Evolutionary conservation across 1,140 invertebrate species (phyloP), one percentile per base, ranked within the genome.

Genomic region (Chironomus striatipennis): DNA sequence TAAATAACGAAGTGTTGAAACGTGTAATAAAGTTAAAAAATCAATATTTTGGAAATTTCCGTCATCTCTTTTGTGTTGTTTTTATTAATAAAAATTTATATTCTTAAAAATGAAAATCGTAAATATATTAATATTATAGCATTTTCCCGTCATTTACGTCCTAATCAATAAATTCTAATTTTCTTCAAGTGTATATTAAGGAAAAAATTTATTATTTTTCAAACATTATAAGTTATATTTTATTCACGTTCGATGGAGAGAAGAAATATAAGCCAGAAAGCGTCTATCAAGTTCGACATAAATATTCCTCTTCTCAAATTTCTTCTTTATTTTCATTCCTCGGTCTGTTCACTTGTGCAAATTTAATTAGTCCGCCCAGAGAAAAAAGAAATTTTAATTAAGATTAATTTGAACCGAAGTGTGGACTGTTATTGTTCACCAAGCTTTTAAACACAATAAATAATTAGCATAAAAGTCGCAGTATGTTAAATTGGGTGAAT

Each of bases 131-230:
- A 57, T 12, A n/a, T 57, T 57, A 57, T 15, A 57, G n/a, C 47
- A 34, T 57, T 15, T n/a, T 57, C 47, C 12, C n/a, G 47, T 57
- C 47, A 57, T 57, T 57, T 57, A n/a, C 3, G 24, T n/a, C 12
- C 47, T 57, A 57, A 57, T 57, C 47, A 57, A 57, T 57, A 57
- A 57, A 57, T 57, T 57, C n/a, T 57, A 57, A 57, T 57, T 57
- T 15, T 12, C n/a, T 5, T n/a, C 47, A 57, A 57, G 47, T 57
- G 47, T 57, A n/a, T 15, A 57, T n/a, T 57, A 57, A 15, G 12
- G 12, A 15, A 10, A 47, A 57, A 57, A 57, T 57, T 57, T 57
- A 57, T 57, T n/a, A 57, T 57, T 57, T 57, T 15, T 57, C 47
- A 57, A 57, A 15, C 47, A n/a, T 57, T 57, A 57, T 15, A n/a